Evolutionary conservation across 2,888 invertebrate genomes (phyloP).

Genomic region (Microdon myrmicae): DNA sequence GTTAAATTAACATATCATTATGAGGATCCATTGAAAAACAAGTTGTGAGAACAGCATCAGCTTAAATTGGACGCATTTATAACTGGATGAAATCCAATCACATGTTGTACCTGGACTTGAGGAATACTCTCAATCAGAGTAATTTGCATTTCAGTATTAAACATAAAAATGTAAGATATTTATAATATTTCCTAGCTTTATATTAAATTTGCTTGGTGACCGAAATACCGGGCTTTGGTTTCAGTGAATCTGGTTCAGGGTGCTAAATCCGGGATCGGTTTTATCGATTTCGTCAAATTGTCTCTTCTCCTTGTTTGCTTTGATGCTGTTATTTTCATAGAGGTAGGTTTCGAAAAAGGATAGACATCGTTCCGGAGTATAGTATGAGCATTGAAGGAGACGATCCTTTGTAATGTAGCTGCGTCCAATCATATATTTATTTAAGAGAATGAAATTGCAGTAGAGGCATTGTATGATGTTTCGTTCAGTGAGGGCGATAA

Average conservation of each 20-base stretch:
- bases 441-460: conserved; percentile 34
- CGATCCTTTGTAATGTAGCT: conserved; percentile 33
- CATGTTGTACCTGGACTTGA: too few species aligned
- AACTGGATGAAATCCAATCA: too few species aligned
- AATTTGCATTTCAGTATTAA: too few species aligned
- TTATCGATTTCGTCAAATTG: conserved; percentile 46
- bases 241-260: conserved; percentile 40
- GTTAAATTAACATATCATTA: too few species aligned
- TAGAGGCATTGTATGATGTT: conserved; percentile 38
- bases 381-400: conserved; percentile 35
- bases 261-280: conserved; percentile 39
- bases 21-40: too few species aligned
- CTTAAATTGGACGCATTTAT: too few species aligned
- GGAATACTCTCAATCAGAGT: too few species aligned
- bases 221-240: too few species aligned
- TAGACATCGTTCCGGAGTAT: conserved; percentile 35
- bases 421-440: conserved; percentile 37
- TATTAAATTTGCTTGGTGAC: too few species aligned
- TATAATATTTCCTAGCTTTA: too few species aligned
- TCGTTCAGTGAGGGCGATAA: conserved; percentile 33
- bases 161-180: too few species aligned
- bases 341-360: conserved; percentile 40
- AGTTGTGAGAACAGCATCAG: too few species aligned
- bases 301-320: conserved; percentile 30
- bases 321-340: conserved; percentile 29